Percentiles rank a stretch among this genome's conserved stretches.
Evolutionary conservation across 2,113 vertebrate species (phyloP).

Genomic region (Mormyrus iriodes): DNA sequence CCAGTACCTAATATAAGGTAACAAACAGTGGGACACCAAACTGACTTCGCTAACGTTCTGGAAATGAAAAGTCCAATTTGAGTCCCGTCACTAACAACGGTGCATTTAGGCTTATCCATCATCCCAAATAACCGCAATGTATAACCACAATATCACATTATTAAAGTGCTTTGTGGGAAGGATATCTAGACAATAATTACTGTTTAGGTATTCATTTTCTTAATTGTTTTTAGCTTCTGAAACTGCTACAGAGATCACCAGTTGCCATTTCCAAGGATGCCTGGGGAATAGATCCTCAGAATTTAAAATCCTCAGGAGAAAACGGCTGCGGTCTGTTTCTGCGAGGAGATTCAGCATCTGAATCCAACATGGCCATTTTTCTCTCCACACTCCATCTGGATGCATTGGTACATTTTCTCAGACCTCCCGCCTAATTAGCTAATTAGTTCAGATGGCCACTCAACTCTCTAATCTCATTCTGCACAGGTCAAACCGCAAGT

Average conservation of each 20-base stretch:
- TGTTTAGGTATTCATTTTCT: background rate
- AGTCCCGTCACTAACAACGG: background rate
- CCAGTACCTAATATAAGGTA: background rate
- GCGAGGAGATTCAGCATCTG: background rate
- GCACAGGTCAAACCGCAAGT: background rate
- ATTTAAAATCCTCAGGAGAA: conserved; percentile 10
- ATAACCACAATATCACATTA: background rate
- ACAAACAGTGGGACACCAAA: background rate
- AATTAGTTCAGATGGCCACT: conserved; percentile 6
- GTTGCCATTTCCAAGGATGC: background rate
- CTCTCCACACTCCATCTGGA: background rate
- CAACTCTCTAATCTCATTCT: background rate
- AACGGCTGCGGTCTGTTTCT: background rate
- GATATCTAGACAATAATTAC: background rate
- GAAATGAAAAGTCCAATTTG: background rate
- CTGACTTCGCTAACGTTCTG: background rate
- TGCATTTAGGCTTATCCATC: background rate
- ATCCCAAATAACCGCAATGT: background rate
- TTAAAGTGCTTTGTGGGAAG: background rate
- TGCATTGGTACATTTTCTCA: background rate
- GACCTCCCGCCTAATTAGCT: background rate
- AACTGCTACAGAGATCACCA: background rate
- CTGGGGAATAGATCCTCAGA: background rate
- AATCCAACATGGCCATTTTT: background rate
- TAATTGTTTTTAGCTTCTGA: conserved; percentile 11